Base-by-base conservation (phyloP, 2,113 vertebrate species). In the Corydoras sp. region DNA sequence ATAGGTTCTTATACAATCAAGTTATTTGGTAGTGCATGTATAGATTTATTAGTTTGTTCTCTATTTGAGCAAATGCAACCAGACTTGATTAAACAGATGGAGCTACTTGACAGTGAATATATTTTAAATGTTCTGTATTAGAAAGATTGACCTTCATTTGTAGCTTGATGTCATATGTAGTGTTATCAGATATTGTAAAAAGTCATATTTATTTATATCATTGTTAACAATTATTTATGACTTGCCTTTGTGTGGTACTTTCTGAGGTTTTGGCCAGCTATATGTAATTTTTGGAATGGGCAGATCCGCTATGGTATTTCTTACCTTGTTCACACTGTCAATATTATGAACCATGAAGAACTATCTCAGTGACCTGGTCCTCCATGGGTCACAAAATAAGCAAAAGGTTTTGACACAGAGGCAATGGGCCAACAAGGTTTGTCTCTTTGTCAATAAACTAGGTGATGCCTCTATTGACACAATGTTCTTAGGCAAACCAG, bases 1-100 rank as follows among this genome's bases (percentile, higher is more conserved):
- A 61, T 32, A 69, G 80, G 82, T 87, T 81, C 82, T 89, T 81
- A 83, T 83, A 85, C 83, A 86, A 87, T 66, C 80, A 80, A 87
- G 82, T 81, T 84, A 83, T 88, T 87, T 88, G 88, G 87, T 85
- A 86, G 83, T 86, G 88, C 85, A 86, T 83, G 86, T 86, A 88
- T 86, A 87, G 79, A 86, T 87, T 81, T 89, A 68, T 76, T 71
- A 79, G 69, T 43, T 79, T 79, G 62, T 79, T 81, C 68, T 76
- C 69, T 72, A 83, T 80, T 75, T 60, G 14, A 77, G 82, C 71
- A 62, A 81, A 74, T 81, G 67, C 68, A 75, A 76, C 35, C 35
- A 5, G 4, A 43, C 35, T 43, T 43, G 35, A 43, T 8, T 43
- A 43, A 43, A 43, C 35, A 43, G 35, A 43, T 43, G 4, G 35